These are phyloP conservation scores for Eulemur mongoz DNA, from an alignment of 2,797 vertebrate species.

Conservation along the genomic window DNA sequence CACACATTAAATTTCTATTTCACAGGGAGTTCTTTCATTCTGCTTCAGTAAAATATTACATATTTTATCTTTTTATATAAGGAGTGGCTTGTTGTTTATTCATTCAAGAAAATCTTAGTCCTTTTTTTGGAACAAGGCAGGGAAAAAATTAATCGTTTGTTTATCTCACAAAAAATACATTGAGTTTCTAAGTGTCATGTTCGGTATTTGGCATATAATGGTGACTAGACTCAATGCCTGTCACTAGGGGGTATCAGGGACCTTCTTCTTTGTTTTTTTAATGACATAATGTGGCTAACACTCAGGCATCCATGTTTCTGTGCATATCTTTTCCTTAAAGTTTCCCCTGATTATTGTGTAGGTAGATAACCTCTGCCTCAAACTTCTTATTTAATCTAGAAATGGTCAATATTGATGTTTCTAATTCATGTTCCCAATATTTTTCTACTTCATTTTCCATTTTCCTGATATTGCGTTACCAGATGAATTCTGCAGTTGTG, in stretches of 20 bases:
- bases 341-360: neutral
- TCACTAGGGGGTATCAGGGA: neutral
- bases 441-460: constrained; percentile 17
- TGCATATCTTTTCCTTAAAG: neutral
- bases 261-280: neutral
- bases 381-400: neutral
- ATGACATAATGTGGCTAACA: neutral
- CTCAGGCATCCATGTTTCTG: neutral
- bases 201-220: neutral
- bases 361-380: neutral
- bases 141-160: neutral
- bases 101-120: neutral
- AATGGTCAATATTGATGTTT: constrained; percentile 5
- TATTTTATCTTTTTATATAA: neutral
- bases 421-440: neutral
- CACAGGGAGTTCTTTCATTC: neutral
- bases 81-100: constrained; percentile 4
- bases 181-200: neutral
- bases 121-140: neutral
- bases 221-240: neutral
- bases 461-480: neutral
- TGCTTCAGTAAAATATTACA: neutral
- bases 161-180: neutral
- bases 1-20: neutral
- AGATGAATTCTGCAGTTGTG: constrained; percentile 29